Percentiles rank a stretch among this genome's conserved stretches.
These are phyloP conservation scores for Dexiosoma caninum DNA, from an alignment of 2,888 invertebrate genomes.

Conservation along the genomic window DNA sequence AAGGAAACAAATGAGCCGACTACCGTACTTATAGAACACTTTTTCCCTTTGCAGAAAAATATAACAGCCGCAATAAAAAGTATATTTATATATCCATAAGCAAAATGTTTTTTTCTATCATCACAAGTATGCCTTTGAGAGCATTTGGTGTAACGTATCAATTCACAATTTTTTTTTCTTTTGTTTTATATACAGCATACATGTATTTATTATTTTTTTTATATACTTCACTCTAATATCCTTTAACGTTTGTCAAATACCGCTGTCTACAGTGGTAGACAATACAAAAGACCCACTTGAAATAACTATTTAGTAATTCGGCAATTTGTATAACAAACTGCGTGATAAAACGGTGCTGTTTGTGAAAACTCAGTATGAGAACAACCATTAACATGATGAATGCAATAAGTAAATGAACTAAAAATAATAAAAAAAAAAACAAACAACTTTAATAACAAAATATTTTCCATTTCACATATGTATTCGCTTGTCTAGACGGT, in stretches of 20 bases:
- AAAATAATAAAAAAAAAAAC: too few relatives aligned
- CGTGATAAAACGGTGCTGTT: too few relatives aligned
- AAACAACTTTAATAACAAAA: too few relatives aligned
- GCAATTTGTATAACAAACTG: too few relatives aligned
- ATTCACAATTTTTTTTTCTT: background rate
- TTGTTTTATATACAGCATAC: background rate
- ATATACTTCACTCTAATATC: background rate
- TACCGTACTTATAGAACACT: background rate
- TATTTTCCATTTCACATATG: too few relatives aligned
- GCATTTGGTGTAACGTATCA: slow-evolving; percentile 1
- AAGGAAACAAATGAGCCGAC: background rate
- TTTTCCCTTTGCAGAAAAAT: background rate
- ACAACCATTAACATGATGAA: too few relatives aligned
- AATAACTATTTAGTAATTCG: too few relatives aligned
- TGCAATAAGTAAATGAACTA: too few relatives aligned
- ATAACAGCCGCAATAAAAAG: background rate
- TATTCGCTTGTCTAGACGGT: too few relatives aligned
- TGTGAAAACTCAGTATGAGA: too few relatives aligned
- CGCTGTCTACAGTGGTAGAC: background rate
- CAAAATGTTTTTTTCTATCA: background rate
- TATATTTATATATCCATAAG: background rate
- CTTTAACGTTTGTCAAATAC: background rate
- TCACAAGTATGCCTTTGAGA: slow-evolving; percentile 31
- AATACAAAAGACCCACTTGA: slow-evolving; percentile 1
- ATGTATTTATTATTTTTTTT: too few relatives aligned